phyloP scores from a whole-genome alignment of 2,797 vertebrate genomes.

The Ciconia nigra region DNA sequence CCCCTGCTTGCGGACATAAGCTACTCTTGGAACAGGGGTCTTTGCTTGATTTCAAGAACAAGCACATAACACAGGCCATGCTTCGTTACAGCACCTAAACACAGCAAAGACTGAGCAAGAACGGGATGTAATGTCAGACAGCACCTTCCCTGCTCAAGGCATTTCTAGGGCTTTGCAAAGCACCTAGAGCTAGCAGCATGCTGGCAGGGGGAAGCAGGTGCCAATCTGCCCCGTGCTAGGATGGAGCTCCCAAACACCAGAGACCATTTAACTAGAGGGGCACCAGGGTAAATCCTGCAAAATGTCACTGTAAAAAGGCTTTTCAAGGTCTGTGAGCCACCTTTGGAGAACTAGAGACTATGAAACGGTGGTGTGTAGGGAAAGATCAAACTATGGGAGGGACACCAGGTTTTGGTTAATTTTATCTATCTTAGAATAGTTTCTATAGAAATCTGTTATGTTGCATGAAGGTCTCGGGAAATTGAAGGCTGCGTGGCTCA shows the following conservation, averaged over 20 bases:
- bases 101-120: background rate
- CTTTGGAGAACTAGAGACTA: background rate
- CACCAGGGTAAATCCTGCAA: background rate
- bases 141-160: background rate
- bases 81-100: background rate
- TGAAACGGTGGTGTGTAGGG: background rate
- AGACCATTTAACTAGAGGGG: background rate
- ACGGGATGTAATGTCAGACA: background rate
- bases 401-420: background rate
- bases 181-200: background rate
- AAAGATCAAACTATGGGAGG: background rate
- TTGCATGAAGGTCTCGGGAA: background rate
- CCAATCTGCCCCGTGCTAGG: accelerated
- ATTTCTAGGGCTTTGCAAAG: background rate
- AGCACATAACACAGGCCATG: background rate
- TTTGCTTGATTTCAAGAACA: background rate
- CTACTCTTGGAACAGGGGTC: background rate
- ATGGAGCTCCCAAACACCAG: background rate
- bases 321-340: background rate
- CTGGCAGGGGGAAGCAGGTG: background rate
- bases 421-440: background rate
- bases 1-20: background rate
- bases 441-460: background rate
- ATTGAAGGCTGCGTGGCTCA: accelerated
- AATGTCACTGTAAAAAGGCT: background rate